A percentile compares a stretch with the other conserved stretches of the same genome.
Evolutionary conservation across 1,140 invertebrate species (phyloP).

Genomic region (Pinna nobilis): DNA sequence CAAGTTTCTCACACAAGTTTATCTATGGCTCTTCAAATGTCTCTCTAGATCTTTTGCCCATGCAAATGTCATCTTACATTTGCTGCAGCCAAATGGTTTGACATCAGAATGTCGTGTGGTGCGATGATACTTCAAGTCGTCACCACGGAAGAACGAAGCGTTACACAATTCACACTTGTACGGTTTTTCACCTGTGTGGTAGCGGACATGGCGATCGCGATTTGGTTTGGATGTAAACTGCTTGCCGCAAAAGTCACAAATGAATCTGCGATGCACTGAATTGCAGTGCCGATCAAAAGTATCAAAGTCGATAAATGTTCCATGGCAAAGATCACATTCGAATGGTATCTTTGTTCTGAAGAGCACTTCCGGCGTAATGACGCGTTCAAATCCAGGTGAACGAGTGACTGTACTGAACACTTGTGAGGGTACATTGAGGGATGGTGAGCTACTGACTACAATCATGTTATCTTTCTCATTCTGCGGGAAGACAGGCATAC

Average conservation of each 20-base stretch:
- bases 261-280: constrained; percentile 55
- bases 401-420: constrained; percentile 17
- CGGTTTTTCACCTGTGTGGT: constrained; percentile 69
- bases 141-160: constrained; percentile 64
- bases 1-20: neutral
- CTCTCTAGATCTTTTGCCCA: constrained; percentile 63
- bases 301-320: constrained; percentile 53
- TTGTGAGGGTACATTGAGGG: neutral
- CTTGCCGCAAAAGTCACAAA: constrained; percentile 69
- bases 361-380: constrained; percentile 55
- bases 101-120: constrained; percentile 66
- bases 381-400: constrained; percentile 55
- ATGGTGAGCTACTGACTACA: neutral
- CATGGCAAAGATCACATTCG: constrained; percentile 54
- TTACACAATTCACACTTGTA: constrained; percentile 67
- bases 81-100: constrained; percentile 54
- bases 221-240: constrained; percentile 69
- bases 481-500: constrained; percentile 18
- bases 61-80: constrained; percentile 56
- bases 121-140: constrained; percentile 68
- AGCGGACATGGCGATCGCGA: constrained; percentile 67
- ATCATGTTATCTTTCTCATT: constrained; percentile 13
- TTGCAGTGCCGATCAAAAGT: constrained; percentile 59
- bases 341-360: constrained; percentile 53
- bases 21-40: constrained; percentile 44